These are phyloP conservation scores for Buathra laborator DNA, from an alignment of 2,888 invertebrate genomes.

Conservation along the genomic window DNA sequence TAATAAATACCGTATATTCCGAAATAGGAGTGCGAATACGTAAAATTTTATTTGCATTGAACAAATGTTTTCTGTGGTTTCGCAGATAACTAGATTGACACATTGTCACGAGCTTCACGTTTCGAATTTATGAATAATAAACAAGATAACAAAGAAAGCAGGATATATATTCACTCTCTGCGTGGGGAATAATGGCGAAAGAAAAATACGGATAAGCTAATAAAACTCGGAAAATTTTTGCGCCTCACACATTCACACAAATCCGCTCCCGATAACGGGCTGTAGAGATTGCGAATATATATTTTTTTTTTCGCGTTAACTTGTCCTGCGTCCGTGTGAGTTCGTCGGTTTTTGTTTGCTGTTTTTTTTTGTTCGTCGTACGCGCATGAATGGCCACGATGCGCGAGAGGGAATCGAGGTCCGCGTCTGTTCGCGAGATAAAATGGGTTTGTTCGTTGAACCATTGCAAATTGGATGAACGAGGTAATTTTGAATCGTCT, in stretches of 20 bases:
- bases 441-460: conserved; percentile 61
- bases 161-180: background rate
- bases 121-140: background rate
- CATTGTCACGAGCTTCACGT: background rate
- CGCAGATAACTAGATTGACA: background rate
- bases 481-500: conserved; percentile 57
- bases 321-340: background rate
- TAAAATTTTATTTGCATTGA: background rate
- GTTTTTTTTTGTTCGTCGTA: background rate
- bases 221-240: background rate
- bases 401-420: conserved; percentile 21
- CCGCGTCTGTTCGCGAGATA: conserved; percentile 46
- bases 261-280: background rate
- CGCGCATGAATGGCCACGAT: background rate
- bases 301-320: background rate
- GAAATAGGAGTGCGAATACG: background rate
- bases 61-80: background rate
- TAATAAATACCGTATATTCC: background rate
- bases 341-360: background rate
- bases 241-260: background rate
- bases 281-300: background rate
- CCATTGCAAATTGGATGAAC: conserved; percentile 61
- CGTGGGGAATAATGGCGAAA: background rate
- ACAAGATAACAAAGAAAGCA: background rate
- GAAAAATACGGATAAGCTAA: background rate